A percentile compares a stretch with the other conserved stretches of the same genome.
Conservation (phyloP, 2,797 vertebrate species). For the Siniperca obscura region DNA sequence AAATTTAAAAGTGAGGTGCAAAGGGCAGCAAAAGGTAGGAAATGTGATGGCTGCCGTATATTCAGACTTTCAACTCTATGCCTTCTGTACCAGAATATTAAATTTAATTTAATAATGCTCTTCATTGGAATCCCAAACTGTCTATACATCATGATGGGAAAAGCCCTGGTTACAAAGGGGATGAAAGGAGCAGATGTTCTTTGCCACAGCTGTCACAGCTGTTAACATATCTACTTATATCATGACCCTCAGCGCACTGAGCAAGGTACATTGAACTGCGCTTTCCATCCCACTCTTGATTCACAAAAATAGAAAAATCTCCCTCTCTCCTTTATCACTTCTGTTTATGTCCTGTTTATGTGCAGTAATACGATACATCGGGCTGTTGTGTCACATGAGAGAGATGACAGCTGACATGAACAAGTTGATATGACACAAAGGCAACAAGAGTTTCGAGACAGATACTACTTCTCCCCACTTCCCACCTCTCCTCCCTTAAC, state of each 20-base stretch:
- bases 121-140: neutral
- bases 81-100: neutral
- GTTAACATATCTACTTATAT: neutral
- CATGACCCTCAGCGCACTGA: neutral
- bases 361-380: conserved; percentile 5
- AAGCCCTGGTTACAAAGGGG: neutral
- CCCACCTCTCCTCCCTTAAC: neutral
- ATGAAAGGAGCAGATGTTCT: neutral
- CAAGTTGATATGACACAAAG: conserved; percentile 38
- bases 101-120: neutral
- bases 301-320: neutral
- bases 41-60: neutral
- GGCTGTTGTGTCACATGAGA: conserved; percentile 29
- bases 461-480: neutral
- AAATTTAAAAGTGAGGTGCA: too few species aligned
- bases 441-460: conserved; percentile 13
- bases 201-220: neutral
- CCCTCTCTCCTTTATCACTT: neutral
- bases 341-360: neutral
- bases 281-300: neutral
- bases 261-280: neutral
- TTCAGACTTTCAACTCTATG: neutral
- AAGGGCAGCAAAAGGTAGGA: too few species aligned
- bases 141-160: too few species aligned
- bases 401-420: conserved; percentile 33